Evolutionary conservation across 1,140 invertebrate species (phyloP), one percentile per base, ranked within the genome.

Genomic region (Megalopta genalis): DNA sequence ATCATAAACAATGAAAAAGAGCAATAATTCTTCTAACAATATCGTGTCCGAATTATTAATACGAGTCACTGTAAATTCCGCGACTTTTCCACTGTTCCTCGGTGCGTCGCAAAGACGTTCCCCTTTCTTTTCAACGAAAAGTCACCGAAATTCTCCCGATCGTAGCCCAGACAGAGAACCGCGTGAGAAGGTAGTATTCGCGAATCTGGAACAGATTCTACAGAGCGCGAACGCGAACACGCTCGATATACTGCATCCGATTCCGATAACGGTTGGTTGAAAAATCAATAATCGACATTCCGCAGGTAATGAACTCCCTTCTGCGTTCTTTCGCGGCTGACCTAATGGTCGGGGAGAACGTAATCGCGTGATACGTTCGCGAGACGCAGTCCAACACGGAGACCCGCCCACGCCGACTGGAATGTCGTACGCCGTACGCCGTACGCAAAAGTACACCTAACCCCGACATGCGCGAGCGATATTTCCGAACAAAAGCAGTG

Each of bases 231-330:
- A 21, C 10, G 14, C 49, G 14, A 14, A 52, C 32, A 32, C 16
- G 49, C 54, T 60, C 12, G 10, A 39, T 63, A 57, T 8, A 77
- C 49, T 65, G 74, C 67, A 77, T 66, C 49, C 49, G 77, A 75
- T 79, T 67, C 57, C 77, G 66, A 80, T 80, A 65, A 42, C 60
- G 59, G 60, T 37, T 49, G n/a, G 66, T 60, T 49, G 67, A 80
- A 80, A 49, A 84, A 84, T 84, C 81, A 84, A 84, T 84, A 83
- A 80, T 64, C 73, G 52, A 67, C 82, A 84, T 85, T 85, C 82
- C 82, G 46, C 67, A 64, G 73, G 63, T 84, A 85, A 84, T 82
- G 82, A 85, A 82, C 62, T 77, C 59, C 64, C 82, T 73, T 63
- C 82, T 37, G 74, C 79, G 75, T 81, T 85, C 82, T 84, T 85